Base-by-base conservation (phyloP, 2,113 vertebrate genomes). In the Percina caprodes region DNA sequence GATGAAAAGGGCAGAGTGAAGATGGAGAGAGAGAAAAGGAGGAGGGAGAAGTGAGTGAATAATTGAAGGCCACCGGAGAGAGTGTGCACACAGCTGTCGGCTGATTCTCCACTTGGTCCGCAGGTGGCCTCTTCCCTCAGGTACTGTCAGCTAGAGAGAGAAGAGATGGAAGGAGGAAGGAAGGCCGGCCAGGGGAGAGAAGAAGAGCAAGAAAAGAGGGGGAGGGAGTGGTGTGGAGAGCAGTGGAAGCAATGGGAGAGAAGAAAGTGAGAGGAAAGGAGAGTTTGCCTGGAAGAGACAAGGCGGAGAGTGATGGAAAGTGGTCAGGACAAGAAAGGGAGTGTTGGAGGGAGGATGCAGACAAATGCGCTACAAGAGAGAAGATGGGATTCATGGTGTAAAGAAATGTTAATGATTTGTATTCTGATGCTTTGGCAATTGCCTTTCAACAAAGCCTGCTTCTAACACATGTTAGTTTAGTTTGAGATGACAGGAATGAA, bases 41-140 rank as follows among this genome's bases (percentile, higher is more conserved):
- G 79, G 69, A 30, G 84, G 74, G 85, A 82, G 87, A 75, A 83
- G 89, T 56, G 75, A 88, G 91, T 92, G 82, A 93, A 94, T 93
- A 91, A 93, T 93, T 94, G 91, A 94, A 90, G 89, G 90, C 88
- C 90, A 92, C 90, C 84, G 86, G 89, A 91, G 93, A 93, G 90
- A 88, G 90, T 90, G 89, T 88, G 90, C 90, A 89, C 91, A 92
- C 92, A 92, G 92, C 90, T 93, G 92, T 94, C 89, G 85, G 84
- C 88, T 87, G 84, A 84, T 90, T 88, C 91, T 89, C 86, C 89
- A 87, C 88, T 89, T 72, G 87, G 90, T 91, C 89, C 61, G 88
- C 89, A 92, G 90, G 91, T 93, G 91, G 90, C 89, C 90, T 88
- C 87, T 90, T 90, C 90, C 92, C 91, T 86, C 91, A 92, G 93